Base-by-base conservation (phyloP, 2,113 vertebrate species). In the Microtus richardsoni region DNA sequence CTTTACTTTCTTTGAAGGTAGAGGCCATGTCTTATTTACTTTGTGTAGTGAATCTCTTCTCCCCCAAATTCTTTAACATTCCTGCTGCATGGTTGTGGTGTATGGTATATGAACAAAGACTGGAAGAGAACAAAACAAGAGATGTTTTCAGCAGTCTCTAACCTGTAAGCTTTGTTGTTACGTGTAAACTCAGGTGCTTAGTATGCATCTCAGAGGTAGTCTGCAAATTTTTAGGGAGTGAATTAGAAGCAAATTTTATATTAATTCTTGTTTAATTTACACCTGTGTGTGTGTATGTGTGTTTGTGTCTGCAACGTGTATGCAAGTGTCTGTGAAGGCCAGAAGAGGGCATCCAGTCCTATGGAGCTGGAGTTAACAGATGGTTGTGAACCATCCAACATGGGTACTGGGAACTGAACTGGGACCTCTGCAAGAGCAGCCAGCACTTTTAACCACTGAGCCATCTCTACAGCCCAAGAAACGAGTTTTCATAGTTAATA, bases 41-140 rank as follows among this genome's bases (percentile, higher is more conserved):
- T 91, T 95, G 22, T 95, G 89, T 71, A 73, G 47, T 87, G 84
- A 96, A 30, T 83, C 33, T 89, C 64, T 80, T 36, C 5, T 94
- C 41, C 22, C 58, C 14, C 22, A 74, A 88, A n/a, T 93, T 47
- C 10, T 64, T 85, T 87, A 49, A 64, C 47, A 68, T 94, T 91
- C 19, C 36, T 80, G 68, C 47, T 49, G 41, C 10, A 5, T 64
- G 75, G 54, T 84, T 84, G 74, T 84, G 74, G 16, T 62, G 49
- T 68, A 77, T 77, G 83, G 19, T 73, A 70, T 84, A 30, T 84
- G 94, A 95, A 82, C 33, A 73, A 87, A 89, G 58, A 95, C 30
- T 54, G 21, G 52, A 70, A 91, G 47, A 91, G 68, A 66, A 28
- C 22, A 39, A 68, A 70, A 75, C n/a, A 93, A 49, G n/a, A 71